phyloP scores from a whole-genome alignment of 2,888 invertebrate species.

The Monopis laevigella region DNA sequence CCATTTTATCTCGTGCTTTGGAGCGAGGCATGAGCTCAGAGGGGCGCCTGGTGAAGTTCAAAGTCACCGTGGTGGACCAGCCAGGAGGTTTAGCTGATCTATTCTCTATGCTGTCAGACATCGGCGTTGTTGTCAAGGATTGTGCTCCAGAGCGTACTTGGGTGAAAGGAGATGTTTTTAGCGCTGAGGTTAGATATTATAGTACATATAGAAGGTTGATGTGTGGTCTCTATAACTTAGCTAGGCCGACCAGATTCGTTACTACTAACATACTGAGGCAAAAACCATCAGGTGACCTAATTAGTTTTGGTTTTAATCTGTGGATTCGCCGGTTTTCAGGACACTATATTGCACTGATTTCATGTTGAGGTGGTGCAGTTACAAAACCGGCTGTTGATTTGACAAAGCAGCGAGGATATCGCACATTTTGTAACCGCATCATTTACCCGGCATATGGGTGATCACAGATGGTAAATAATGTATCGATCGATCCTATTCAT shows the following conservation, averaged over 20 bases:
- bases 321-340: too few relatives aligned
- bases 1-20: constrained; percentile 84
- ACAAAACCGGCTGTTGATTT: too few relatives aligned
- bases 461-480: too few relatives aligned
- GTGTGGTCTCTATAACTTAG: neutral
- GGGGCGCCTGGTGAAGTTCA: constrained; percentile 72
- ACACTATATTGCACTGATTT: too few relatives aligned
- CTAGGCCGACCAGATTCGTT: neutral
- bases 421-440: too few relatives aligned
- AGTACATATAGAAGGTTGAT: neutral
- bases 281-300: too few relatives aligned
- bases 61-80: constrained; percentile 77
- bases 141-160: constrained; percentile 95
- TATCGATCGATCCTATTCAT: too few relatives aligned
- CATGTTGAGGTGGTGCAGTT: too few relatives aligned
- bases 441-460: too few relatives aligned
- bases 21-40: constrained; percentile 92
- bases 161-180: constrained; percentile 88
- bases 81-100: constrained; percentile 90
- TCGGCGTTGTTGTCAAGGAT: constrained; percentile 90
- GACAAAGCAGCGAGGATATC: too few relatives aligned
- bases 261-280: too few relatives aligned
- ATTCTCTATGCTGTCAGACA: constrained; percentile 73
- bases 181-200: constrained; percentile 33
- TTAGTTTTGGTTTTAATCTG: too few relatives aligned